Evolutionary conservation across 2,797 vertebrate species (phyloP).

Genomic region (Rhodeus uyekii): DNA sequence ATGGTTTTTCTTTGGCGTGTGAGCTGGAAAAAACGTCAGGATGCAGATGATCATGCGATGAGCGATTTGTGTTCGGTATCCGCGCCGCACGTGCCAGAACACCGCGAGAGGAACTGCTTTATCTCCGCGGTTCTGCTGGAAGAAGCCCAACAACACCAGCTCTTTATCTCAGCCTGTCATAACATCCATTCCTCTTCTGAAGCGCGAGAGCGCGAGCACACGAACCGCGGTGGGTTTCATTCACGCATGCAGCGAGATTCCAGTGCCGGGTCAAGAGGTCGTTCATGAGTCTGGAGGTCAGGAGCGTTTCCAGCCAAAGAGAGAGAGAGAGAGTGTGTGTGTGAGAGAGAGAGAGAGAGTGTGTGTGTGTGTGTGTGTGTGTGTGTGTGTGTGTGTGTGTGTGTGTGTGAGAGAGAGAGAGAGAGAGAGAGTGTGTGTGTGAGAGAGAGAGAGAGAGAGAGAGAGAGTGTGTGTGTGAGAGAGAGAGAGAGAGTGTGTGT

Average conservation of each 20-base stretch:
- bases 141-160: not conserved
- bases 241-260: not conserved
- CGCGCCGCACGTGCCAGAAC: not conserved
- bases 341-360: too few relatives aligned
- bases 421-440: too few relatives aligned
- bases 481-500: too few relatives aligned
- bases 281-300: too few relatives aligned
- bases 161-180: not conserved
- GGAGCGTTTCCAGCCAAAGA: too few relatives aligned
- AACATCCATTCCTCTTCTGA: not conserved
- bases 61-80: not conserved
- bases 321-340: too few relatives aligned
- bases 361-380: too few relatives aligned
- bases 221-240: not conserved
- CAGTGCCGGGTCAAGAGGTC: too few relatives aligned
- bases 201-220: not conserved
- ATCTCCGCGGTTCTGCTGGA: conserved; percentile 1
- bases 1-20: conserved; percentile 33
- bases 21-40: conserved; percentile 10
- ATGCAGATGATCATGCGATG: conserved; percentile 9
- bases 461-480: too few relatives aligned
- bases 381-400: too few relatives aligned
- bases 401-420: too few relatives aligned
- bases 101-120: not conserved
- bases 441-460: too few relatives aligned